Percentiles rank a stretch among this genome's conserved stretches.
Conservation (phyloP, 2,113 vertebrate species). For the Odontophorus gujanensis region DNA sequence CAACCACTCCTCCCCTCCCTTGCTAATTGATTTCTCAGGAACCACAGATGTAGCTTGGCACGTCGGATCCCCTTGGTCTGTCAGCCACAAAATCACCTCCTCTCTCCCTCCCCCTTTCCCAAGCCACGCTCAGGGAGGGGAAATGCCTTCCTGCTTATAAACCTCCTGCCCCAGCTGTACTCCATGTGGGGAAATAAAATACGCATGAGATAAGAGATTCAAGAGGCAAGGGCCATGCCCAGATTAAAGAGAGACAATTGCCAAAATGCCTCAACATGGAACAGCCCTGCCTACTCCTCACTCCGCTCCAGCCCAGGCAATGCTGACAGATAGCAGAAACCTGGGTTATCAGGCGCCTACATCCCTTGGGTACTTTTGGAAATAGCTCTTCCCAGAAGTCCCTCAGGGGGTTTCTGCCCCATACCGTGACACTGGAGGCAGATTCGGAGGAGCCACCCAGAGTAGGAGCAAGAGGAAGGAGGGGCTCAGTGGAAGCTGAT, state of each 20-base stretch:
- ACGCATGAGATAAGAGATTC: background rate
- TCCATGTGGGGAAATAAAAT: constrained; percentile 32
- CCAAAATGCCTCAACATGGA: background rate
- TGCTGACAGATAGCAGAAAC: background rate
- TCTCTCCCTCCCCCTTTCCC: background rate
- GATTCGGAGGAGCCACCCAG: background rate
- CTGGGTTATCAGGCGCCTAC: background rate
- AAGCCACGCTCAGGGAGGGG: background rate
- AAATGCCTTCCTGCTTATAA: constrained; percentile 26
- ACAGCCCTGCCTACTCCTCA: background rate
- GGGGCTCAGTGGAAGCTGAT: background rate
- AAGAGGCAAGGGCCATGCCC: constrained; percentile 7
- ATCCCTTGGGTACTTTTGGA: background rate
- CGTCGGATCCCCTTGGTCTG: background rate
- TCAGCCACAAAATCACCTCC: constrained; percentile 30
- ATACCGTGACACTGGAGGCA: rapidly evolving
- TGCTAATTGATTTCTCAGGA: constrained; percentile 17
- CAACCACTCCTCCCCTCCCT: background rate
- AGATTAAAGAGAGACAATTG: background rate
- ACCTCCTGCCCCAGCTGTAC: constrained; percentile 20
- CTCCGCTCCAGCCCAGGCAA: background rate
- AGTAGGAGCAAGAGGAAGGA: background rate
- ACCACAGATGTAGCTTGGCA: constrained; percentile 1
- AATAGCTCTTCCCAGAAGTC: background rate
- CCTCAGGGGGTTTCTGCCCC: background rate